Conservation (phyloP, 2,113 vertebrate genomes). For the Montifringilla adamsi region DNA sequence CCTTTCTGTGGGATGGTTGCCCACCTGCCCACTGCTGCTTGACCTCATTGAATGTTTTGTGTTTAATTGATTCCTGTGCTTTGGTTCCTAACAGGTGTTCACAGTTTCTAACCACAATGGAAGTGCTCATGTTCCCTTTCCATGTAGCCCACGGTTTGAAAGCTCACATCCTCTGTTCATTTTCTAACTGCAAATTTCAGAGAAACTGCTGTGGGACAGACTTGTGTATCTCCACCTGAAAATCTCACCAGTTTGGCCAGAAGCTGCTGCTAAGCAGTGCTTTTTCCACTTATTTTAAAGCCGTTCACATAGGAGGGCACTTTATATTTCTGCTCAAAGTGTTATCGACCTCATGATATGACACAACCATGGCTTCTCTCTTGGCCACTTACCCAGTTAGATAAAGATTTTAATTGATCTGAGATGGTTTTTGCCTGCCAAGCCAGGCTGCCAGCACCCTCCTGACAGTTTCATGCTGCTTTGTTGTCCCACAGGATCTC, state of each 20-base stretch:
- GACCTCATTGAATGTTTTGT: neutral
- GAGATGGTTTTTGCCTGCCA: neutral
- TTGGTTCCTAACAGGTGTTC: neutral
- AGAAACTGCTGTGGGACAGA: neutral
- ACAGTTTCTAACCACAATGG: neutral
- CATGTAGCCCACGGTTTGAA: neutral
- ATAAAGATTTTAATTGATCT: neutral
- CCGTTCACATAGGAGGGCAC: fast-evolving
- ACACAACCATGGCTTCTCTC: neutral
- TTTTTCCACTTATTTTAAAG: neutral
- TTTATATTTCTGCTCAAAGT: neutral
- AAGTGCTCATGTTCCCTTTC: neutral
- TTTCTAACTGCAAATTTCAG: neutral
- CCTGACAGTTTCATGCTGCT: neutral
- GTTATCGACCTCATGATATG: fast-evolving
- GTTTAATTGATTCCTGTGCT: neutral
- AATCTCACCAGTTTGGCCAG: neutral
- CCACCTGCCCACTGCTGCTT: neutral
- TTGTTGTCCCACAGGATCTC: neutral
- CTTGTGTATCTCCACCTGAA: neutral
- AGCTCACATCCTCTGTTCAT: neutral
- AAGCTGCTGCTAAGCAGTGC: neutral
- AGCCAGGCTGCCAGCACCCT: neutral
- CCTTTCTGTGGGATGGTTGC: fast-evolving
- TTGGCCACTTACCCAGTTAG: neutral